Conservation (phyloP, 2,888 invertebrate species). For the Caenorhabditis drosophilae region DNA sequence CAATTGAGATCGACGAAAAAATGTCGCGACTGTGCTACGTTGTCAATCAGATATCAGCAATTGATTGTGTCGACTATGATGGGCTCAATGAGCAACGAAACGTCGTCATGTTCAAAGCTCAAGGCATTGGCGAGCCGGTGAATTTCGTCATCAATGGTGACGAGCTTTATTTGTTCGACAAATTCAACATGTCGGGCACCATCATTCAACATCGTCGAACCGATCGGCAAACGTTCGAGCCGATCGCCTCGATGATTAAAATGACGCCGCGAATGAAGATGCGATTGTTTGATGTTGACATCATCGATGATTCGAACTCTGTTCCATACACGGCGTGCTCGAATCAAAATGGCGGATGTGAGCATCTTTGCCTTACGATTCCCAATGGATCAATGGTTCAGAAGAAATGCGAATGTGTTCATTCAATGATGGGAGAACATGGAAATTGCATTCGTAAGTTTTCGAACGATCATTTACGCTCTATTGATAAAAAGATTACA, state of each 20-base stretch:
- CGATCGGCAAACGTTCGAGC: conserved; percentile 7
- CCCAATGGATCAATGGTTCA: conserved; percentile 1
- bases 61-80: conserved; percentile 39
- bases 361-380: conserved; percentile 78
- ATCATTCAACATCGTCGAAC: conserved; percentile 8
- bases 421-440: conserved; percentile 76
- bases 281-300: conserved; percentile 18
- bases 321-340: conserved; percentile 58
- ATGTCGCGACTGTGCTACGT: conserved; percentile 30
- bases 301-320: conserved; percentile 19
- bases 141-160: conserved; percentile 20
- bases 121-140: conserved; percentile 21
- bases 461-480: too few relatives aligned
- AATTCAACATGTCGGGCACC: conserved; percentile 31
- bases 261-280: conserved; percentile 13
- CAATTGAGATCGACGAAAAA: conserved; percentile 36
- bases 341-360: conserved; percentile 74
- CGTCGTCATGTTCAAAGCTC: conserved; percentile 23
- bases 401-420: conserved; percentile 78
- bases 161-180: conserved; percentile 29
- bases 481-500: conserved; percentile 1
- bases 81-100: conserved; percentile 28
- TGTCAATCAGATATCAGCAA: conserved; percentile 19
- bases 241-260: conserved; percentile 9
- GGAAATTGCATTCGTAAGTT: conserved; percentile 75